Evolutionary conservation across 2,888 invertebrate species (phyloP).

Genomic region (Netelia virgata): DNA sequence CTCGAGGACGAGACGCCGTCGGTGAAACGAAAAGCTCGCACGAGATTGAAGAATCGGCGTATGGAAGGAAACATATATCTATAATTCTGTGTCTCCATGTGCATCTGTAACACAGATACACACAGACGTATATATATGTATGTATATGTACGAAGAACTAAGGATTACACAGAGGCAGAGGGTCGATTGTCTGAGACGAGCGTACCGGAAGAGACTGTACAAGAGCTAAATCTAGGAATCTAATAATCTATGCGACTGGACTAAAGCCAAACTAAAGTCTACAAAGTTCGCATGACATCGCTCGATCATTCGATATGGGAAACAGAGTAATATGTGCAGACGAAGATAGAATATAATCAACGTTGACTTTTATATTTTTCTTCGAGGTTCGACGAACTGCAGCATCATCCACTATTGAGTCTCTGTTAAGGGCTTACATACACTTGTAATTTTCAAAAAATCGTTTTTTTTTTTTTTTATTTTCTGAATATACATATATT

Average conservation of each 20-base stretch:
- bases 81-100: conserved; percentile 15
- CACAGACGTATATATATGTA: background rate
- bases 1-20: conserved; percentile 11
- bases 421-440: no score
- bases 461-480: no score
- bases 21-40: conserved; percentile 24
- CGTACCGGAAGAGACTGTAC: conserved; percentile 49
- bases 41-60: conserved; percentile 40
- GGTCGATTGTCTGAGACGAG: conserved; percentile 72
- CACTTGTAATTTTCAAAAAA: no score
- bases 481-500: no score
- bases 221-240: conserved; percentile 68
- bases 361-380: conserved; percentile 45
- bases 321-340: background rate
- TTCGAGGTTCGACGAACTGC: conserved; percentile 38
- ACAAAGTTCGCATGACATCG: conserved; percentile 59
- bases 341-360: conserved; percentile 43
- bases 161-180: conserved; percentile 69
- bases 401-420: conserved; percentile 26
- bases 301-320: conserved; percentile 40
- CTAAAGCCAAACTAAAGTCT: conserved; percentile 78
- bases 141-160: conserved; percentile 44
- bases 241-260: conserved; percentile 79
- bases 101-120: background rate
- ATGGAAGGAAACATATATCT: background rate